Evolutionary conservation across 2,797 vertebrate genomes (phyloP), one percentile per base, ranked within the genome.

Genomic region (Neosilurus mollespiculum): DNA sequence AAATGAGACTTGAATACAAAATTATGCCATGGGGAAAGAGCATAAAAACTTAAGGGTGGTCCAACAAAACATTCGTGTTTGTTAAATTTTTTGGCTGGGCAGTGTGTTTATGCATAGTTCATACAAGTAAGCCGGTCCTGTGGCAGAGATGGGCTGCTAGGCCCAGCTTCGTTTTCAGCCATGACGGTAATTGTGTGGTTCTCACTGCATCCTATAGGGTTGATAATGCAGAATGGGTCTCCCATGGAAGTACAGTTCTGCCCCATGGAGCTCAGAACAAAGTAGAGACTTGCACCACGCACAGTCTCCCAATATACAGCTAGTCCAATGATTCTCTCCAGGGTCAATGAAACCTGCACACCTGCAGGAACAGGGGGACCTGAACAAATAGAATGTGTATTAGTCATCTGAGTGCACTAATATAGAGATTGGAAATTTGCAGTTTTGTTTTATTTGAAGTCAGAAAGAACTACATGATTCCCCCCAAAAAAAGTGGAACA

Each of bases 91-190:
- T 43, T 43, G 37, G 37, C 37, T 43, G 37, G 9, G 30, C 16
- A 75, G 9, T 59, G 20, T 59, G 22, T 76, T 20, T 59, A 15
- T 76, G 58, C 53, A 71, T 34, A 80, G 34, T 84, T 93, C 96
- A 12, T 94, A 97, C 98, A 94, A 22, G 96, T 97, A 43, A 92
- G 91, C 83, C 96, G 94, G 69, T 89, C 83, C 71, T 86, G 86
- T 18, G 94, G 87, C 0, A 89, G 73, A 2, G 96, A 92, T 2
- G 97, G 94, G 34, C 43, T 82, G 88, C 96, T 98, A 82, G 94
- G 89, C 58, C 98, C 98, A 1, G 95, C 98, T 0, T 89, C 83
- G n/a, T 98, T 98, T 20, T 87, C 83, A 16, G 97, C 96, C 7
- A 71, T 87, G 59, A 97, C 94, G 2, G 88, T 89, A 72, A 98